Percentiles rank a stretch among this genome's conserved stretches.
These are phyloP conservation scores for Psittacula echo DNA, from an alignment of 2,797 vertebrate species.

Conservation along the genomic window DNA sequence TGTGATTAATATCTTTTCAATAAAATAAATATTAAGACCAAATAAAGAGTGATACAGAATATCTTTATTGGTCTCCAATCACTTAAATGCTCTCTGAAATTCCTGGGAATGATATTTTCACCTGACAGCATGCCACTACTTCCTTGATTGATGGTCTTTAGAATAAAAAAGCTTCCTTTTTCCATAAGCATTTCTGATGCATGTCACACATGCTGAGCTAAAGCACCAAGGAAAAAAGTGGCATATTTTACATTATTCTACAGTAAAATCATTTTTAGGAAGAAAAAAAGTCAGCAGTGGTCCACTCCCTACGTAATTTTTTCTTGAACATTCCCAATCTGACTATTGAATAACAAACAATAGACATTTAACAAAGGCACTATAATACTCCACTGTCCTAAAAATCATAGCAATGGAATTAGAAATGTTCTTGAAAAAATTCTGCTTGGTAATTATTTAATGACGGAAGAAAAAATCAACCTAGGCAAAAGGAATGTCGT, in stretches of 20 bases:
- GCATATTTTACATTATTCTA: neutral
- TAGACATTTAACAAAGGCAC: neutral
- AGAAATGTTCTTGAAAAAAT: neutral
- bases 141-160: neutral
- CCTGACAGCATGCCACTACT: neutral
- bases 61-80: neutral
- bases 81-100: neutral
- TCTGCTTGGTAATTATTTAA: conserved; percentile 17
- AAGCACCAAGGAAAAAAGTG: neutral
- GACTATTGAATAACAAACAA: neutral
- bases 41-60: neutral
- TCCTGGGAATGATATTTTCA: neutral
- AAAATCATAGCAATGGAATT: conserved; percentile 22
- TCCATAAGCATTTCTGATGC: neutral
- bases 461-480: neutral
- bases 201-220: neutral
- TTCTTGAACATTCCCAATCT: neutral
- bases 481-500: neutral
- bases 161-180: neutral
- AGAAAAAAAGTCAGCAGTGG: neutral
- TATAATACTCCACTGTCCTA: neutral
- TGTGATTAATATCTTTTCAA: neutral
- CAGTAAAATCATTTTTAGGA: neutral
- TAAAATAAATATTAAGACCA: neutral
- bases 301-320: neutral